Evolutionary conservation across 2,113 vertebrate species (phyloP).

Genomic region (Gobio gobio): DNA sequence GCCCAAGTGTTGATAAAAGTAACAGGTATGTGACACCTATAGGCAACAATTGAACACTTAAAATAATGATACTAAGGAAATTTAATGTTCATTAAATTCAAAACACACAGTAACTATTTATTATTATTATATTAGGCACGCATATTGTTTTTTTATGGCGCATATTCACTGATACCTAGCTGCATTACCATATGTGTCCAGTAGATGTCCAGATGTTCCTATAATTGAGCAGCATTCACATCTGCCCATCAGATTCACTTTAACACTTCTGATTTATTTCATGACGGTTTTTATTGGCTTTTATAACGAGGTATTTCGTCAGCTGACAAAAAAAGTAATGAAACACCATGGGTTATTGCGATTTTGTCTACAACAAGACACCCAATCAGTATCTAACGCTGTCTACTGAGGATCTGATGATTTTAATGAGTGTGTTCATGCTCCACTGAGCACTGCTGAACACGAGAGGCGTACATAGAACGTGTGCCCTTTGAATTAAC

Average conservation of each 20-base stretch:
- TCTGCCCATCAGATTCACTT: neutral
- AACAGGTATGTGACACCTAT: too few relatives aligned
- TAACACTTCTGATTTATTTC: neutral
- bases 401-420: neutral
- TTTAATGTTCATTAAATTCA: too few relatives aligned
- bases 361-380: neutral
- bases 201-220: neutral
- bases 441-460: neutral
- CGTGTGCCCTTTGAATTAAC: constrained; percentile 14
- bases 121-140: too few relatives aligned
- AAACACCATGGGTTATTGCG: neutral
- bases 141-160: neutral
- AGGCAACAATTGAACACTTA: too few relatives aligned
- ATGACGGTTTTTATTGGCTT: neutral
- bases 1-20: too few relatives aligned
- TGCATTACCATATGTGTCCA: neutral
- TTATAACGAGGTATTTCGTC: constrained; percentile 4
- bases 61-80: too few relatives aligned
- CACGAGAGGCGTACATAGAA: neutral
- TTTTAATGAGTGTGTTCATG: neutral
- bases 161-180: neutral
- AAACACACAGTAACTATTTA: too few relatives aligned
- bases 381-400: neutral
- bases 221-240: neutral
- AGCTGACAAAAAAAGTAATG: constrained; percentile 7